Evolutionary conservation across 2,113 vertebrate genomes (phyloP).

Genomic region (Mugil cephalus): DNA sequence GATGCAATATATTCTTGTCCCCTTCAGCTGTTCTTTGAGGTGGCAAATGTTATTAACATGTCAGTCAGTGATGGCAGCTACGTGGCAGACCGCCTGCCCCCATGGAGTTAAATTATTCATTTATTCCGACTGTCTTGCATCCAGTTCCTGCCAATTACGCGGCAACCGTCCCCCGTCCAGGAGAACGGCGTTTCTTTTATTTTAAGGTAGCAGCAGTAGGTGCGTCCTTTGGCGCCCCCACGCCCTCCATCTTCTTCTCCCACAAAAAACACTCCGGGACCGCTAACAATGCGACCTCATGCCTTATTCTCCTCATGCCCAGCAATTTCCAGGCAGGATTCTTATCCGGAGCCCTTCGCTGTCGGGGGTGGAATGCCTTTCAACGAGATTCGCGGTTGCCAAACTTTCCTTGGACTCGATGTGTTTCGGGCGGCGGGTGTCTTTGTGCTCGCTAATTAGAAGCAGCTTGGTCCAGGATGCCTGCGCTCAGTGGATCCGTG

Average conservation of each 20-base stretch:
- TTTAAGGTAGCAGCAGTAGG: conserved; percentile 33
- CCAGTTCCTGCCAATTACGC: conserved; percentile 28
- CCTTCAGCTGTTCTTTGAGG: conserved; percentile 10
- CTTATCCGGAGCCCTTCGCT: conserved; percentile 34
- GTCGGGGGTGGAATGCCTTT: conserved; percentile 57
- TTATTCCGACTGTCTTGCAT: conserved; percentile 46
- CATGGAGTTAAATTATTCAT: conserved; percentile 61
- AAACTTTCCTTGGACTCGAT: conserved; percentile 50
- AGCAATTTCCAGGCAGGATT: conserved; percentile 24
- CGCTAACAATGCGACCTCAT: conserved; percentile 10
- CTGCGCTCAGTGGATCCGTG: conserved; percentile 32
- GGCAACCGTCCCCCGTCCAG: background rate
- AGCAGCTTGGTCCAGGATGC: conserved; percentile 53
- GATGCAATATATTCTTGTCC: background rate
- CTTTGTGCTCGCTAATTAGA: conserved; percentile 72
- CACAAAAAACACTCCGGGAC: conserved; percentile 20
- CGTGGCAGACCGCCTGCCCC: conserved; percentile 43
- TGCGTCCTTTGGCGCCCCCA: background rate
- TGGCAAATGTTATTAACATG: conserved; percentile 57
- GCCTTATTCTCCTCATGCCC: conserved; percentile 11
- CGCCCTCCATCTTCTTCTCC: background rate
- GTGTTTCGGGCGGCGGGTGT: conserved; percentile 50
- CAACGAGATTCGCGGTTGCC: conserved; percentile 38
- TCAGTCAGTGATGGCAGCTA: conserved; percentile 45
- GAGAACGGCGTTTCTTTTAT: conserved; percentile 26